Evolutionary conservation across 1,140 invertebrate species (phyloP).

Genomic region (Condylostylus longicornis): DNA sequence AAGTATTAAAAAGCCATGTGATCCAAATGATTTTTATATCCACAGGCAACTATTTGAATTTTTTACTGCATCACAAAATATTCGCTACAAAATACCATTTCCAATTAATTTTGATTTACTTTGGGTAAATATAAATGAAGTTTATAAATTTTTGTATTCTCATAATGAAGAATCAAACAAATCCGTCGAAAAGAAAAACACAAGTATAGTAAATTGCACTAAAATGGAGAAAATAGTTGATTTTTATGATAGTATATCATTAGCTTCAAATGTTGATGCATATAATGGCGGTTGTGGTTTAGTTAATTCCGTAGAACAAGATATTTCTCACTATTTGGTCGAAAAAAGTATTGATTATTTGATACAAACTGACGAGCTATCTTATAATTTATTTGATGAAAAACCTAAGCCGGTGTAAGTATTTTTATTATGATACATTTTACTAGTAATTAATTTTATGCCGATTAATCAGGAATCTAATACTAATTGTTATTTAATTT

Average conservation of each 20-base stretch:
- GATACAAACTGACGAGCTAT: slow-evolving; percentile 15
- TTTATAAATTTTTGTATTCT: slow-evolving; percentile 13
- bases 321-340: slow-evolving; percentile 21
- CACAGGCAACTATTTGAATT: slow-evolving; percentile 25
- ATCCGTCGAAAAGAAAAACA: neutral
- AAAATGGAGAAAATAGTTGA: slow-evolving; percentile 9
- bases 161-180: slow-evolving; percentile 6
- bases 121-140: slow-evolving; percentile 18
- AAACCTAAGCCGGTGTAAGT: slow-evolving; percentile 19
- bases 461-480: neutral
- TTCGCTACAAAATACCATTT: slow-evolving; percentile 19
- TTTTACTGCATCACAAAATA: slow-evolving; percentile 21
- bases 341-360: slow-evolving; percentile 19
- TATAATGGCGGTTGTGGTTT: slow-evolving; percentile 6
- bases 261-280: slow-evolving; percentile 17
- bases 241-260: slow-evolving; percentile 24
- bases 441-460: neutral
- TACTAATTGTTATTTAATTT: no score
- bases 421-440: neutral
- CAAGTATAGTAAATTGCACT: neutral
- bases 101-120: slow-evolving; percentile 22
- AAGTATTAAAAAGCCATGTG: neutral
- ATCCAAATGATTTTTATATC: slow-evolving; percentile 11
- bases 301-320: slow-evolving; percentile 13
- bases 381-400: slow-evolving; percentile 26